A percentile compares a stretch with the other conserved stretches of the same genome.
These are phyloP conservation scores for Propithecus coquereli DNA, from an alignment of 2,113 vertebrate genomes.

Conservation along the genomic window DNA sequence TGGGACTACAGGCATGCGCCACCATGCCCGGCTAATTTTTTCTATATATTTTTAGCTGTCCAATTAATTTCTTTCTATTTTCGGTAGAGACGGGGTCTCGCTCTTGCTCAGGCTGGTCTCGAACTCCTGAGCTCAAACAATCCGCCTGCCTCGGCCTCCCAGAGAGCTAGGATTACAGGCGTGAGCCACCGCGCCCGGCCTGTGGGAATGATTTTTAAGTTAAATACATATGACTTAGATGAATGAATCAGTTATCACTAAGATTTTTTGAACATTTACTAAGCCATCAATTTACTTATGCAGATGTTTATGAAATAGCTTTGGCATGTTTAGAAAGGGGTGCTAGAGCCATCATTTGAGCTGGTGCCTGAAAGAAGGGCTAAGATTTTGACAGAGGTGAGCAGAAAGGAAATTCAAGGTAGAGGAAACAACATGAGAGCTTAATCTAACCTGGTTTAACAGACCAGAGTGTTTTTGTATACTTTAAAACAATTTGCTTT, in stretches of 20 bases:
- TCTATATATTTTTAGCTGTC: too few species aligned
- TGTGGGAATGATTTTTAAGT: slow-evolving; percentile 28
- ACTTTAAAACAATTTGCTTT: slow-evolving; percentile 15
- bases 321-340: background rate
- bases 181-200: too few species aligned
- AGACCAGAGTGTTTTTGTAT: background rate
- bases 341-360: slow-evolving; percentile 9
- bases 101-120: too few species aligned
- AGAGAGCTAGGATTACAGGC: too few species aligned
- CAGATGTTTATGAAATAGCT: background rate
- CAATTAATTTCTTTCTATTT: too few species aligned
- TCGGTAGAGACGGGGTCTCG: too few species aligned
- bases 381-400: slow-evolving; percentile 45
- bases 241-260: background rate
- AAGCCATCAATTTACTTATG: slow-evolving; percentile 4
- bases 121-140: too few species aligned
- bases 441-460: slow-evolving; percentile 22
- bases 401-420: slow-evolving; percentile 34
- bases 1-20: too few species aligned
- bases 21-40: too few species aligned
- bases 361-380: background rate
- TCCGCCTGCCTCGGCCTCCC: too few species aligned
- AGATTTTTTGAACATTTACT: slow-evolving; percentile 21
- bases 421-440: background rate
- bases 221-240: slow-evolving; percentile 39